Conservation (phyloP, 2,113 vertebrate species). For the Struthidea cinerea region DNA sequence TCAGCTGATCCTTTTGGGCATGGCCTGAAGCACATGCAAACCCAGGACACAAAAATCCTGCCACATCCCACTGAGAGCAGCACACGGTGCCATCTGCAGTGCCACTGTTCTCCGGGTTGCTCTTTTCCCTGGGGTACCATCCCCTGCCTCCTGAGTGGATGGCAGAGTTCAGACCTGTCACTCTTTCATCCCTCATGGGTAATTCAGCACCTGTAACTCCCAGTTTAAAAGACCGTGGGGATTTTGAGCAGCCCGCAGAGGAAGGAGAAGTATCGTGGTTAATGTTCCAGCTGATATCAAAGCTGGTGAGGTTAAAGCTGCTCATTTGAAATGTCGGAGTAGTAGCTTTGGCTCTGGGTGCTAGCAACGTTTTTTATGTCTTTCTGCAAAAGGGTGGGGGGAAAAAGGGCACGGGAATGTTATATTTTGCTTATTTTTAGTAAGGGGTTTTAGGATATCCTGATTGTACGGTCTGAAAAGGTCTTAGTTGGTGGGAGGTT, state of each 20-base stretch:
- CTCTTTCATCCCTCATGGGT: not conserved
- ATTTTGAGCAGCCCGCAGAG: not conserved
- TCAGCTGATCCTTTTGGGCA: not conserved
- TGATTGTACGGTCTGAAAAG: not conserved
- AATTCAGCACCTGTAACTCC: conserved; percentile 21
- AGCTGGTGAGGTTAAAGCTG: conserved; percentile 17
- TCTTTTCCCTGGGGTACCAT: not conserved
- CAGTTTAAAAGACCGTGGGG: not conserved
- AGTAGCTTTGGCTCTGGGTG: not conserved
- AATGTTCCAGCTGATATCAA: conserved; percentile 30
- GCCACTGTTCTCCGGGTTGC: not conserved
- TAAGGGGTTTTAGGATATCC: not conserved
- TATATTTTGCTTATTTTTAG: not conserved
- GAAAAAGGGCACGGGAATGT: not conserved
- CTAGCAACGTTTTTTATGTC: not conserved
- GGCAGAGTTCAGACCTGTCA: not conserved
- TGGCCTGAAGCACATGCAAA: not conserved
- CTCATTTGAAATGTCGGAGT: not conserved
- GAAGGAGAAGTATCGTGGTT: not conserved
- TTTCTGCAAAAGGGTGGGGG: not conserved
- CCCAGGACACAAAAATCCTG: not conserved
- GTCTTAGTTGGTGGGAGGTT: not conserved
- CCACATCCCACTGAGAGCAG: not conserved
- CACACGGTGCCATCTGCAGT: not conserved
- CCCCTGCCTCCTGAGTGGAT: not conserved